Percentiles rank a stretch among this genome's conserved stretches.
These are phyloP conservation scores for Ceratina calcarata DNA, from an alignment of 1,140 invertebrate species.

Conservation along the genomic window DNA sequence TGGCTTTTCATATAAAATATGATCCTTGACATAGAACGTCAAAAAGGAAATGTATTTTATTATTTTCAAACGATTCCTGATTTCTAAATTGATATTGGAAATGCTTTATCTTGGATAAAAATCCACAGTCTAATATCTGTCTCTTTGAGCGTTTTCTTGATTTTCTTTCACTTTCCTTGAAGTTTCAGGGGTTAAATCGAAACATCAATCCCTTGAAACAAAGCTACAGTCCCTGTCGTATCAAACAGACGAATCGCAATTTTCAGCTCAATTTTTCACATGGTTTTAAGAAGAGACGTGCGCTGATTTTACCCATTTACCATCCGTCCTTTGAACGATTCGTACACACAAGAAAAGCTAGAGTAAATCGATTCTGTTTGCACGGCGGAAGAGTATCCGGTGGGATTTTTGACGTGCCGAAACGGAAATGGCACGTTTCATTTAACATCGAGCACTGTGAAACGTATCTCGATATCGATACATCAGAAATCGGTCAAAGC, in stretches of 20 bases:
- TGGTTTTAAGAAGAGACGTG: not conserved
- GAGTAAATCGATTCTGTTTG: constrained; percentile 17
- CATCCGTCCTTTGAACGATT: not conserved
- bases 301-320: constrained; percentile 22
- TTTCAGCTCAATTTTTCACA: not conserved
- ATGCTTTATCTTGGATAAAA: no score
- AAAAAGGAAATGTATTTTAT: no score
- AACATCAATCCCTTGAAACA: not conserved
- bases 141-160: no score
- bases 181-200: not conserved
- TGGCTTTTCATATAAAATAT: no score
- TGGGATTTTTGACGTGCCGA: not conserved
- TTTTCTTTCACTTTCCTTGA: no score
- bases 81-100: no score
- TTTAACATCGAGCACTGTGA: not conserved
- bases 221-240: not conserved
- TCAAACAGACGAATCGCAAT: not conserved
- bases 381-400: constrained; percentile 4
- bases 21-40: not conserved
- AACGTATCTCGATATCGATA: not conserved
- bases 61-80: no score
- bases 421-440: not conserved
- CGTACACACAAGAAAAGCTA: not conserved
- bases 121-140: no score
- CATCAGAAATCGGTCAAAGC: no score